phyloP scores from a whole-genome alignment of 2,797 vertebrate species.

The Pipistrellus pygmaeus region DNA sequence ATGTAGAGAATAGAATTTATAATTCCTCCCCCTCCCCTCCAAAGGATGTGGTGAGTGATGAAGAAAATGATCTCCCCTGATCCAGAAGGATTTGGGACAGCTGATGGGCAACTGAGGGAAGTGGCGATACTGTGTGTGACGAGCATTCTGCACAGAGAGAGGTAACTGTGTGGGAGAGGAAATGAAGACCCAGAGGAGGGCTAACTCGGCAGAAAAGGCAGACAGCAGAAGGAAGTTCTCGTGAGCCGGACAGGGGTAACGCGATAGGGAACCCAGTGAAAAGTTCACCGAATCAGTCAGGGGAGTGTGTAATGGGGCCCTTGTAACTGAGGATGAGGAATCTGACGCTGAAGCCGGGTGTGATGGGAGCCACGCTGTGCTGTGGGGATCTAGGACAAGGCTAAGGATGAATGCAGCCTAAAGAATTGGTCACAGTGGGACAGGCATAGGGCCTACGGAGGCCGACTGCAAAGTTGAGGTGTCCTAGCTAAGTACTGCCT shows the following conservation, averaged over 20 bases:
- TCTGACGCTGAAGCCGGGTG: background rate
- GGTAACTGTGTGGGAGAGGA: background rate
- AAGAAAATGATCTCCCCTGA: background rate
- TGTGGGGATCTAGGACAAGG: background rate
- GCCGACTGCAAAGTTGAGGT: background rate
- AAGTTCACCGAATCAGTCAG: background rate
- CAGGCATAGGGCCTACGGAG: background rate
- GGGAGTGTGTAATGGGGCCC: background rate
- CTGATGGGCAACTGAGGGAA: background rate
- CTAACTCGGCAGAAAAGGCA: background rate
- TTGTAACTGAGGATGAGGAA: background rate
- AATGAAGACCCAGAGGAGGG: background rate
- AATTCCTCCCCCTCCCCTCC: background rate
- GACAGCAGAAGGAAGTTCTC: background rate
- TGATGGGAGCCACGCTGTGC: background rate
- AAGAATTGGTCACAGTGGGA: background rate
- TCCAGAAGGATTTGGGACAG: background rate
- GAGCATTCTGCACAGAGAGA: too few species aligned
- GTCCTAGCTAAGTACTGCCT: background rate
- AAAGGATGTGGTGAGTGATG: background rate
- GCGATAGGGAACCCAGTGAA: background rate
- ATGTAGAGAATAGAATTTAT: background rate
- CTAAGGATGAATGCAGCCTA: background rate
- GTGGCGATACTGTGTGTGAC: fast-evolving
- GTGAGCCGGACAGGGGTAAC: background rate